Conservation (phyloP, 2,888 invertebrate species). For the Fragum fragum region DNA sequence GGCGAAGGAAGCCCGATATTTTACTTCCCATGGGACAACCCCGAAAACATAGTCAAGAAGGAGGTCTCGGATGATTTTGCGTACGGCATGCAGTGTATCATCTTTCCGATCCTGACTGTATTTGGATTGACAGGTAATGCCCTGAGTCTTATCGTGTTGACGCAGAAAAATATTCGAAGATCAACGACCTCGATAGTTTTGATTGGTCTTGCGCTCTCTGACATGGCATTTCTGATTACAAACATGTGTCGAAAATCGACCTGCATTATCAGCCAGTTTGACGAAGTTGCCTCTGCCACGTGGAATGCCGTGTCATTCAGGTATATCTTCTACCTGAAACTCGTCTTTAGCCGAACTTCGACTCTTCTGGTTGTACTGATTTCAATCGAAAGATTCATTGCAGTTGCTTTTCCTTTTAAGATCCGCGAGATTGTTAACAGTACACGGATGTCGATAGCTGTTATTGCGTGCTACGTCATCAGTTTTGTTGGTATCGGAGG, state of each 20-base stretch:
- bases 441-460: conserved; percentile 51
- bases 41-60: conserved; percentile 62
- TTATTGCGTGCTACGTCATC: conserved; percentile 53
- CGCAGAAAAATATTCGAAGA: conserved; percentile 53
- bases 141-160: conserved; percentile 60
- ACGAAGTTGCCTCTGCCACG: conserved; percentile 39
- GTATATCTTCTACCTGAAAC: conserved; percentile 61
- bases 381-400: conserved; percentile 63
- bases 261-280: conserved; percentile 59
- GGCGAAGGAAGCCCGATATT: not conserved
- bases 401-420: conserved; percentile 67
- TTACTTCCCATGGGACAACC: conserved; percentile 65
- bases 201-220: conserved; percentile 62
- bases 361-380: conserved; percentile 65
- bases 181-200: conserved; percentile 63
- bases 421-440: conserved; percentile 57
- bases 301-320: conserved; percentile 59
- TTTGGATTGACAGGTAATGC: conserved; percentile 62
- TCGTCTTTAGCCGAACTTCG: conserved; percentile 63
- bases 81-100: conserved; percentile 60
- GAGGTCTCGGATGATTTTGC: conserved; percentile 53
- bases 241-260: conserved; percentile 65
- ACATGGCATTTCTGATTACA: conserved; percentile 61
- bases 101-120: conserved; percentile 64
- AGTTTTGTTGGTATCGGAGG: conserved; percentile 43